Evolutionary conservation across 2,113 vertebrate genomes (phyloP).

Genomic region (Fulica atra): DNA sequence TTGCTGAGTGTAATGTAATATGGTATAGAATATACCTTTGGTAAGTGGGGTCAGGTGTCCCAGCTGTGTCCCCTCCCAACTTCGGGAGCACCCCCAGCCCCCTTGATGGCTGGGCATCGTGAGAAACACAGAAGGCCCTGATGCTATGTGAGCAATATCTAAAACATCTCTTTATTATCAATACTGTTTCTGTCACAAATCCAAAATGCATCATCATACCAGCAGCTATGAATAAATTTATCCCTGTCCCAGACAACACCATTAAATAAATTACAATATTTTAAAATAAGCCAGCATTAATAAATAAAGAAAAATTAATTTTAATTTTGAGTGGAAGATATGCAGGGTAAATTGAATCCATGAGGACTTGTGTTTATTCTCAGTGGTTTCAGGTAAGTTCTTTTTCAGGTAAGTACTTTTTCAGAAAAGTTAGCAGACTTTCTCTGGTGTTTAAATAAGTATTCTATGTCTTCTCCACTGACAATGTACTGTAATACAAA

Average conservation of each 20-base stretch:
- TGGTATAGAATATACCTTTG: neutral
- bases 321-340: neutral
- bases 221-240: neutral
- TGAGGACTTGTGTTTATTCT: neutral
- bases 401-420: neutral
- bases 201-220: neutral
- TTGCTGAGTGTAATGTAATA: rapidly evolving
- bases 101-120: rapidly evolving
- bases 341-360: neutral
- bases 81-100: neutral
- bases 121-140: neutral
- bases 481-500: neutral
- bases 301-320: neutral
- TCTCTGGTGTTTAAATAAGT: neutral
- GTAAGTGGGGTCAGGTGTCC: neutral
- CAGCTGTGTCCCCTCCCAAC: neutral
- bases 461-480: neutral
- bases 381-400: neutral
- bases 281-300: neutral
- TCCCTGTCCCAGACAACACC: neutral
- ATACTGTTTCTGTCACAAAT: neutral
- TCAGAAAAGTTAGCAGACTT: neutral
- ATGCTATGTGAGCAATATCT: neutral
- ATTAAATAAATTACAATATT: neutral
- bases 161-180: neutral